Evolutionary conservation across 2,113 vertebrate genomes (phyloP), one percentile per base, ranked within the genome.

Genomic region (Aythya baeri): DNA sequence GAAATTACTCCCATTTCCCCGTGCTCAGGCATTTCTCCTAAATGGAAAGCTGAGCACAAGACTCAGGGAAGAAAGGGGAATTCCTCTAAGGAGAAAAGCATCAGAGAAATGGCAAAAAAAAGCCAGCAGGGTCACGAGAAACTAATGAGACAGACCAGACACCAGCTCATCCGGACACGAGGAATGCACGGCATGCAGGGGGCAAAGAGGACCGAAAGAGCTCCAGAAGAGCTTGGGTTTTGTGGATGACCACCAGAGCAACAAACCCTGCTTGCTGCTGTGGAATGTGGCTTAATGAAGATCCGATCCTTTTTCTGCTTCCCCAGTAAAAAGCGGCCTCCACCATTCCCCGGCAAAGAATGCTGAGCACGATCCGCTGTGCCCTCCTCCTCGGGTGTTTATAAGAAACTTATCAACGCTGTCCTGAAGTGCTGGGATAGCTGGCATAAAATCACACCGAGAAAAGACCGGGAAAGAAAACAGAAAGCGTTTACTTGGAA

Each of bases 71-170:
- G 68, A 91, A 77, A 73, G 74, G 87, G 93, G 78, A 82, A 79
- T 76, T 91, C 89, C 91, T 87, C 43, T 43, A 82, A 78, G 74
- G 85, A 83, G 20, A n/a, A 62, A 82, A 34, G 13, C 23, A 5
- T 2, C 65, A 79, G 90, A 78, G 94, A 95, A 94, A 73, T 41
- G 78, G 91, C 36, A 46, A 54, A n/a, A 46, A 49, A 49, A 70
- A 89, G 91, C 81, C 78, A 34, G 16, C 23, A 15, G 79, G 78
- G 79, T 89, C 87, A 96, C 0, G 3, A 83, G 75, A 82, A 91
- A 86, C 31, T 87, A 93, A 73, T 73, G 78, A 97, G 91, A 80
- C 63, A 94, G 86, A 93, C 87, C 89, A 94, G 87, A 95, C 0
- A 62, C 32, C 58, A 43, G 83, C 83, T 63, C 81, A 89, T 86